Percentiles rank a stretch among this genome's conserved stretches.
Conservation (phyloP, 1,140 invertebrate species). For the Plodia interpunctella region DNA sequence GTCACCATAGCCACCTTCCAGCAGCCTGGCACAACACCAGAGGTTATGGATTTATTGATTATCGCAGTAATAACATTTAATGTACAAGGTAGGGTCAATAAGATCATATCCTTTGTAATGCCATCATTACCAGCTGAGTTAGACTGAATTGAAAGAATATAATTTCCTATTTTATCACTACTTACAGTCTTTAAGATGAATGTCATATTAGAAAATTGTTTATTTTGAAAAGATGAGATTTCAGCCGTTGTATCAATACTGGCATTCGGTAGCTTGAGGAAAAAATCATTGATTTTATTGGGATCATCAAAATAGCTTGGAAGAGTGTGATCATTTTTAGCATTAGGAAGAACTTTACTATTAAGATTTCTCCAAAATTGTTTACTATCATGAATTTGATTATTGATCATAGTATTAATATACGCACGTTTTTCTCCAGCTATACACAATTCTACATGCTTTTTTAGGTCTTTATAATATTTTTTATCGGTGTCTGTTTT, state of each 20-base stretch:
- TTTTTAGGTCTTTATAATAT: constrained; percentile 15
- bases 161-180: constrained; percentile 1
- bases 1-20: constrained; percentile 8
- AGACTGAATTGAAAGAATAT: constrained; percentile 12
- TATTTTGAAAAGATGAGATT: no score
- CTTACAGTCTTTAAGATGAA: constrained; percentile 13
- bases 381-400: constrained; percentile 8
- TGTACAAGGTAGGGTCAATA: constrained; percentile 13
- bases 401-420: constrained; percentile 15
- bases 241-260: neutral
- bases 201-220: no score
- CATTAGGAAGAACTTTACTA: neutral
- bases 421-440: constrained; percentile 24
- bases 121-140: constrained; percentile 13
- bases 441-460: constrained; percentile 11
- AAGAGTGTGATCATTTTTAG: neutral
- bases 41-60: constrained; percentile 14
- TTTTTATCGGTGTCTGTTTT: constrained; percentile 14
- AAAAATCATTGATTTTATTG: constrained; percentile 14
- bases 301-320: constrained; percentile 9
- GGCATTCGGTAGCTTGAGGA: constrained; percentile 10
- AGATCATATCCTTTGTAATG: constrained; percentile 15
- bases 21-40: constrained; percentile 3
- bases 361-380: constrained; percentile 19
- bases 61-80: constrained; percentile 11